Percentiles rank a stretch among this genome's conserved stretches.
Conservation (phyloP, 1,140 invertebrate genomes). For the Medauroidea extradentata region DNA sequence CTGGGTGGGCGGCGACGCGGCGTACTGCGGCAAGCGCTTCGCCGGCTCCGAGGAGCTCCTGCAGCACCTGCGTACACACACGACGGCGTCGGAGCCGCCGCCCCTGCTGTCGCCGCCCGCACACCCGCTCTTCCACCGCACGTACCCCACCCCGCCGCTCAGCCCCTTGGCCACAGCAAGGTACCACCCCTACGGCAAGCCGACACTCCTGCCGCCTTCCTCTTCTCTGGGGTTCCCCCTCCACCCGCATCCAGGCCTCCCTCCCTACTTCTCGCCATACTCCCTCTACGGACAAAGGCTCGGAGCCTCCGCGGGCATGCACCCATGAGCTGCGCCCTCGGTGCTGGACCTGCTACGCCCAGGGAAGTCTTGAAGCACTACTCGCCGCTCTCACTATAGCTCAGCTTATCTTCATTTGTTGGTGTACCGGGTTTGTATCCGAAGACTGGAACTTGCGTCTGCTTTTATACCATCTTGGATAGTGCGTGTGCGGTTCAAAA, state of each 20-base stretch:
- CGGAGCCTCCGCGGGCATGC: constrained; percentile 61
- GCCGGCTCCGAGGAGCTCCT: constrained; percentile 83
- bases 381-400: no score
- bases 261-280: constrained; percentile 79
- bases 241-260: constrained; percentile 59
- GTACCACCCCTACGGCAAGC: constrained; percentile 84
- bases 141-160: constrained; percentile 83
- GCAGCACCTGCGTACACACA: constrained; percentile 85
- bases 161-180: constrained; percentile 73
- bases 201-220: constrained; percentile 52
- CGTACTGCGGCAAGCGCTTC: constrained; percentile 89
- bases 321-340: constrained; percentile 44
- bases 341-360: no score
- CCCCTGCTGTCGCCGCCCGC: constrained; percentile 51
- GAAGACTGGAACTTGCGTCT: no score
- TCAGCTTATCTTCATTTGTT: no score
- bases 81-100: constrained; percentile 45
- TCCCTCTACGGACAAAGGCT: constrained; percentile 80
- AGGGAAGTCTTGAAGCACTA: no score
- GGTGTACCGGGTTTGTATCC: no score
- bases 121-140: constrained; percentile 64
- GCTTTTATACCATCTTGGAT: no score
- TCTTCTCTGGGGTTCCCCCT: constrained; percentile 57
- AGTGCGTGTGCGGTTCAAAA: no score
- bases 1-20: constrained; percentile 83